A percentile compares a stretch with the other conserved stretches of the same genome.
phyloP scores from a whole-genome alignment of 2,797 vertebrate genomes.

The Alcedo atthis region DNA sequence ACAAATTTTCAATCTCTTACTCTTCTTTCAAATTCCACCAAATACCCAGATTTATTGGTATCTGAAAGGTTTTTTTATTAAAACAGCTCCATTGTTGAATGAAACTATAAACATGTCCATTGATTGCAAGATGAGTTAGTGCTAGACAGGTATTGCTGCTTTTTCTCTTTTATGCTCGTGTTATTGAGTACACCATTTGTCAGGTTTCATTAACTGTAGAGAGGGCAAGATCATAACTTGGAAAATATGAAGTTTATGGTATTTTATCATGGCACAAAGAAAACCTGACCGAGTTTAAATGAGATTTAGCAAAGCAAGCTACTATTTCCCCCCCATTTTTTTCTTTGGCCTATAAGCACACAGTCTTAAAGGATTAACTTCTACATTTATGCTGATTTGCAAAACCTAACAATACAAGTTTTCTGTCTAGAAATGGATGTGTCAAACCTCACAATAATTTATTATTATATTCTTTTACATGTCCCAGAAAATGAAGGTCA shows the following conservation, averaged over 20 bases:
- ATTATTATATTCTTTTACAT: background rate
- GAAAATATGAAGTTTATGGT: background rate
- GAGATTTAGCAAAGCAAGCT: background rate
- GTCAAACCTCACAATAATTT: background rate
- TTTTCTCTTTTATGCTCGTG: background rate
- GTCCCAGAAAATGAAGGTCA: background rate
- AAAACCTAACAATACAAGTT: background rate
- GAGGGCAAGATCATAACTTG: background rate
- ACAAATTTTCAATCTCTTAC: background rate
- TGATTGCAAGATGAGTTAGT: background rate
- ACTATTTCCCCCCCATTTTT: background rate
- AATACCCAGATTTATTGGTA: background rate
- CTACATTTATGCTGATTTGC: background rate
- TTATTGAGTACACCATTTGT: background rate
- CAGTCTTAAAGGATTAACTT: background rate
- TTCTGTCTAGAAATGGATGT: background rate
- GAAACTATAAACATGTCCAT: background rate
- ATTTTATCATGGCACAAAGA: background rate
- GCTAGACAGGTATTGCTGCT: background rate
- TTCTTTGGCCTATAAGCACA: background rate
- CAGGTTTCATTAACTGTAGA: constrained; percentile 18
- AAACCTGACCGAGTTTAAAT: background rate
- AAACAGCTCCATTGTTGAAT: background rate
- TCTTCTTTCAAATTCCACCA: background rate
- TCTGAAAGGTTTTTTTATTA: background rate